Percentiles rank a stretch among this genome's conserved stretches.
Conservation (phyloP, 2,113 vertebrate genomes). For the Ciconia stormi region DNA sequence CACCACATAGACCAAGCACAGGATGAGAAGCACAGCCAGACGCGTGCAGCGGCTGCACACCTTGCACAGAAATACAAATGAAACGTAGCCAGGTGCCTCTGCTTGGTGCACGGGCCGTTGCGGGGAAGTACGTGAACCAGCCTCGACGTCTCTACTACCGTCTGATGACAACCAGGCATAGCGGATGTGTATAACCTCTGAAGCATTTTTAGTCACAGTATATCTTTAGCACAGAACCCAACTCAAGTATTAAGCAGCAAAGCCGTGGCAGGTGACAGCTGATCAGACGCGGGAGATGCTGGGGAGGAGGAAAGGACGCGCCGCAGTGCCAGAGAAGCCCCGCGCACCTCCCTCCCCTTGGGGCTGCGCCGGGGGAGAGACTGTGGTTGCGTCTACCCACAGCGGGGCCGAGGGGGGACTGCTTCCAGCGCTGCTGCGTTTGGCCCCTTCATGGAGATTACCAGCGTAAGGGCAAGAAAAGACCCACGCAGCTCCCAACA, state of each 20-base stretch:
- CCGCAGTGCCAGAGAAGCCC: background rate
- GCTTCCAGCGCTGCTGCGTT: background rate
- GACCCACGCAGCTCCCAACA: background rate
- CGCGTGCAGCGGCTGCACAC: fast-evolving
- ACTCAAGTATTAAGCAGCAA: background rate
- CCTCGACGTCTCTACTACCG: background rate
- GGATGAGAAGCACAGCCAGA: background rate
- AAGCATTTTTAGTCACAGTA: background rate
- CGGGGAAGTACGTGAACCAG: no score
- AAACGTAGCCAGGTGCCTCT: fast-evolving
- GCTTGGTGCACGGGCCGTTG: fast-evolving
- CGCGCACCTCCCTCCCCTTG: background rate
- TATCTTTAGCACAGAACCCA: background rate
- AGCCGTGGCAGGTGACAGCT: background rate
- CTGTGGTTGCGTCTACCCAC: fast-evolving
- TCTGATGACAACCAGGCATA: background rate
- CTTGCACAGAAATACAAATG: background rate
- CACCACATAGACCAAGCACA: background rate
- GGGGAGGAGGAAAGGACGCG: background rate
- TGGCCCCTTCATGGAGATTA: background rate
- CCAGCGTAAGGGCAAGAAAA: no score
- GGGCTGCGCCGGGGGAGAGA: background rate
- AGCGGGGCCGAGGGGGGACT: fast-evolving
- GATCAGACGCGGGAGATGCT: background rate
- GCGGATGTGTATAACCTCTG: fast-evolving